Evolutionary conservation across 1,140 invertebrate species (phyloP).

Genomic region (Anoplolepis gracilipes): DNA sequence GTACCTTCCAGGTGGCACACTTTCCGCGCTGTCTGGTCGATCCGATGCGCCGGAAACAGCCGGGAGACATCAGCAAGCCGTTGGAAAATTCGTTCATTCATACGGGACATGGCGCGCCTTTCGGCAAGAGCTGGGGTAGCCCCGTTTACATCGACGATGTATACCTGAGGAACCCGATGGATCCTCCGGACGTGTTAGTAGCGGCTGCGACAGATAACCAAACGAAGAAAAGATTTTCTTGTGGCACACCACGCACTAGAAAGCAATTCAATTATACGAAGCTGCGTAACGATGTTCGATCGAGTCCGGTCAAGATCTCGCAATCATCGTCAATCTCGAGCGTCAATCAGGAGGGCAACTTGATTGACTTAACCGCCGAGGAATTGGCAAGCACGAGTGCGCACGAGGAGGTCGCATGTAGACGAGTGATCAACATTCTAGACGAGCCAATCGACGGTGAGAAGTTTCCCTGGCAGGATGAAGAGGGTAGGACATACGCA

Average conservation of each 20-base stretch:
- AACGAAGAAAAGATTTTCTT: constrained; percentile 84
- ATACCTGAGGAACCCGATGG: constrained; percentile 94
- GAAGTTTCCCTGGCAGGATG: constrained; percentile 76
- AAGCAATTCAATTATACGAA: constrained; percentile 93
- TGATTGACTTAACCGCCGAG: constrained; percentile 88
- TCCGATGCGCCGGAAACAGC: constrained; percentile 88
- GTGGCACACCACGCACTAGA: constrained; percentile 84
- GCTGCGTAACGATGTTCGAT: constrained; percentile 88
- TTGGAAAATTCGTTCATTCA: constrained; percentile 95
- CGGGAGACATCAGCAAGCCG: constrained; percentile 91
- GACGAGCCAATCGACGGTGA: constrained; percentile 91
- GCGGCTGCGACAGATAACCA: constrained; percentile 71
- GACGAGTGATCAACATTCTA: constrained; percentile 88
- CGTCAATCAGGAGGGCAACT: constrained; percentile 86
- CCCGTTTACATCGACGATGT: constrained; percentile 93
- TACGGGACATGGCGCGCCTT: constrained; percentile 91
- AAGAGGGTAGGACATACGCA: constrained; percentile 81
- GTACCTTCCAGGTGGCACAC: constrained; percentile 94
- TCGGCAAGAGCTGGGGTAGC: constrained; percentile 95
- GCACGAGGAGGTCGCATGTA: constrained; percentile 69
- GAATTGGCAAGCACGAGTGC: constrained; percentile 79
- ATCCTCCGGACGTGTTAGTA: constrained; percentile 91
- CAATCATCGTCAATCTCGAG: constrained; percentile 84
- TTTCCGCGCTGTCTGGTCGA: constrained; percentile 91
- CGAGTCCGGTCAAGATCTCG: constrained; percentile 83